A percentile compares a stretch with the other conserved stretches of the same genome.
phyloP scores from a whole-genome alignment of 1,140 invertebrate species.

The Rhagoletis pomonella region DNA sequence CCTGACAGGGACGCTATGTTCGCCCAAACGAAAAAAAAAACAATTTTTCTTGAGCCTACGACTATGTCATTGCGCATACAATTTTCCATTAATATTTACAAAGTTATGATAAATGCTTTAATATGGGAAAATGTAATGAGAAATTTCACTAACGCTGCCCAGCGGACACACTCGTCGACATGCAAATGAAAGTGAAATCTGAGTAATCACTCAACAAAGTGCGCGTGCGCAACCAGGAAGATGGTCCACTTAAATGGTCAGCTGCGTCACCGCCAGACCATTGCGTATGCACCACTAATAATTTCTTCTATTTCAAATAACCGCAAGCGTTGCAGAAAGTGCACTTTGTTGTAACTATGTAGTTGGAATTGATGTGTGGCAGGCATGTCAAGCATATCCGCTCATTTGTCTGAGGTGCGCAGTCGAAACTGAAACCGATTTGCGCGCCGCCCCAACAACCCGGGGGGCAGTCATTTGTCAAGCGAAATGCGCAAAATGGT shows the following conservation, averaged over 20 bases:
- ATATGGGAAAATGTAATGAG: neutral
- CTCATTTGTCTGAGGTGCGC: conserved; percentile 29
- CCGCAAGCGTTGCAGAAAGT: conserved; percentile 21
- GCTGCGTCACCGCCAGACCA: neutral
- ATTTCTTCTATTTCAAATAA: conserved; percentile 45
- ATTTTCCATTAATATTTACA: conserved; percentile 23
- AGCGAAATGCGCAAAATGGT: neutral
- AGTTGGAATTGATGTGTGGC: conserved; percentile 36
- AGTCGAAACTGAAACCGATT: conserved; percentile 24
- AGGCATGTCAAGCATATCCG: conserved; percentile 46
- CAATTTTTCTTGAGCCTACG: neutral
- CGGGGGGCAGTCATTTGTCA: conserved; percentile 37
- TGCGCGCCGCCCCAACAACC: conserved; percentile 16
- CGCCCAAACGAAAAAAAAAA: neutral
- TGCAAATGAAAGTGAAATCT: conserved; percentile 50
- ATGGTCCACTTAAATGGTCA: neutral
- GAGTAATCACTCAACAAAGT: conserved; percentile 33
- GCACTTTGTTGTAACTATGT: conserved; percentile 2
- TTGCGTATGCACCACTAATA: neutral
- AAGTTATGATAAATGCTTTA: neutral
- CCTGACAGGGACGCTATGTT: too few species aligned
- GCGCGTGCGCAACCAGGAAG: conserved; percentile 28
- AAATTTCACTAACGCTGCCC: conserved; percentile 16
- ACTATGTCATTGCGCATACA: neutral
- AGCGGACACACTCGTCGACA: conserved; percentile 17